Evolutionary conservation across 2,113 vertebrate genomes (phyloP), one percentile per base, ranked within the genome.

Genomic region (Microcebus lehilahytsara): DNA sequence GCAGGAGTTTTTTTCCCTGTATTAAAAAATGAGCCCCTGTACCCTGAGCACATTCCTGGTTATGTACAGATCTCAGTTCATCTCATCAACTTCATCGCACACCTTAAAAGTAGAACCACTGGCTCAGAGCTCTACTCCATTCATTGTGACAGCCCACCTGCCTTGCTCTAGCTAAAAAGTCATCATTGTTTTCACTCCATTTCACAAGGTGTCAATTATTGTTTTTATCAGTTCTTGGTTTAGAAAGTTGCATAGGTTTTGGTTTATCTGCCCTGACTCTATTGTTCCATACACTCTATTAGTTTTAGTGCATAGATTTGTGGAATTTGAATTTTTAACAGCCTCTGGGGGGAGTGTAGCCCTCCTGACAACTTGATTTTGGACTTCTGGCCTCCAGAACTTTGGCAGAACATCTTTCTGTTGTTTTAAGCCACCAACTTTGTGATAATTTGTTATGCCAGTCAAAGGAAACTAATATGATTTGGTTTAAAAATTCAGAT

Each of bases 21-120:
- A 13, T 66, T 81, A 32, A 46, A 49, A 80, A 62, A 58, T 22
- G 49, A 80, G 12, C 30, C n/a, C 12, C 14, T 58, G 25, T 2
- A 40, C 22, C 27, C 40, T 53, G 14, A 13, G 13, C 7, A 0
- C 0, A 7, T 51, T 19, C 17, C 14, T 0, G 3, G 16, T 66
- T 40, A 30, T 78, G 16, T 40, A 40, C 0, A 71, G 72, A 79
- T 7, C 13, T 62, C 27, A 9, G 27, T n/a, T 87, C 8, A 46
- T 78, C 16, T 60, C 56, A 20, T 37, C 0, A 0, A 27, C 58
- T 80, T 49, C 53, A 13, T 20, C 2, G 1, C 9, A 32, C 46
- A 66, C 19, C 37, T 49, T 32, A 74, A 34, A 34, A 46, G 37
- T 7, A 46, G 13, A 19, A 9, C 3, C 30, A 9, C 22, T 30